A percentile compares a stretch with the other conserved stretches of the same genome.
Conservation (phyloP, 2,888 invertebrate species). For the Nipponacmea schrenckii region DNA sequence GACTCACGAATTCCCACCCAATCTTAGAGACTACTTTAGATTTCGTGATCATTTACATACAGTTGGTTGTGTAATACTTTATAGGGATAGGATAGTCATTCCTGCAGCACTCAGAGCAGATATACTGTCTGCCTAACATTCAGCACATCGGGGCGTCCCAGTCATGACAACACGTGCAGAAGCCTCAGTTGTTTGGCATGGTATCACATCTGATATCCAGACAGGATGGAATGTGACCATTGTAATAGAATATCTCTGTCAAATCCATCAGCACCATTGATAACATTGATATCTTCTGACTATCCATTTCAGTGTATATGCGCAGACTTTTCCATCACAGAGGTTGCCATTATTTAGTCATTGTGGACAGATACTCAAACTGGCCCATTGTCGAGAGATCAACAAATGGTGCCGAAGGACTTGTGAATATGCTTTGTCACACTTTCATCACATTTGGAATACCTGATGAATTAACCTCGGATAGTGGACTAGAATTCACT, state of each 20-base stretch:
- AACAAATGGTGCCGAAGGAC: conserved; percentile 32
- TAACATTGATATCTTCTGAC: conserved; percentile 24
- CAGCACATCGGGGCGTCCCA: conserved; percentile 46
- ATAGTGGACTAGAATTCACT: conserved; percentile 44
- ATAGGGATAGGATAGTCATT: conserved; percentile 40
- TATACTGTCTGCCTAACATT: conserved; percentile 33
- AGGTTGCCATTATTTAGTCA: conserved; percentile 34
- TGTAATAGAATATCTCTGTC: conserved; percentile 41
- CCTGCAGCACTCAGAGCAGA: conserved; percentile 34
- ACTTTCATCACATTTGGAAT: conserved; percentile 42
- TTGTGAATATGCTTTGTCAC: conserved; percentile 33
- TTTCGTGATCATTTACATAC: conserved; percentile 20
- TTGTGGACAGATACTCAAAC: conserved; percentile 44
- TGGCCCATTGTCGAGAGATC: too few relatives aligned
- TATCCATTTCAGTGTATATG: conserved; percentile 36
- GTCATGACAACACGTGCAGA: conserved; percentile 41
- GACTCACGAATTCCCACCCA: conserved; percentile 19
- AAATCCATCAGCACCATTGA: conserved; percentile 39
- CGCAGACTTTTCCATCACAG: too few relatives aligned
- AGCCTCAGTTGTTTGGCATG: conserved; percentile 42
- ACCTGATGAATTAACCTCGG: conserved; percentile 40
- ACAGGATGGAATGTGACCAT: conserved; percentile 16
- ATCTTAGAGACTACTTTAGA: conserved; percentile 21
- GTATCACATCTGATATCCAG: conserved; percentile 17
- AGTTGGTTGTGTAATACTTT: conserved; percentile 30